Evolutionary conservation across 2,888 invertebrate species (phyloP).

Genomic region (Amitus sp.): DNA sequence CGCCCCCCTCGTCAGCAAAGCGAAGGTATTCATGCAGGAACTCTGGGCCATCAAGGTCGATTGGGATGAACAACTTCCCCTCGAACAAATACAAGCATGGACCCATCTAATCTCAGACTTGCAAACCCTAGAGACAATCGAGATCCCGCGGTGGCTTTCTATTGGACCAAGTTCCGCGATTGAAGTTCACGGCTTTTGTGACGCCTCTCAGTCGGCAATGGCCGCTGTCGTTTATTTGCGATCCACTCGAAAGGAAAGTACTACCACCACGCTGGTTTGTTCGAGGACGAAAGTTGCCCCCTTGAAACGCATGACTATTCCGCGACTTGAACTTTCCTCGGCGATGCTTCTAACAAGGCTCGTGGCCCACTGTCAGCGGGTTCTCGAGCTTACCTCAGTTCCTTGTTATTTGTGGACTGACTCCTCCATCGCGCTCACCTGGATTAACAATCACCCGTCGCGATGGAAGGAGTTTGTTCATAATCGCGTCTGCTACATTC

Average conservation of each 20-base stretch:
- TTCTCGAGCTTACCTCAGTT: neutral
- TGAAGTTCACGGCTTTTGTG: constrained; percentile 42
- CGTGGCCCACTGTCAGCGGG: neutral
- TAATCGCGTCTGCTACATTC: constrained; percentile 4
- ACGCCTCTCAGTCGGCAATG: constrained; percentile 38
- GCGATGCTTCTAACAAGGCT: neutral
- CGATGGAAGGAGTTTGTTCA: neutral
- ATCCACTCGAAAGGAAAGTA: neutral
- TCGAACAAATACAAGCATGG: neutral
- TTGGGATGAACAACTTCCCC: neutral
- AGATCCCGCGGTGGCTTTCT: constrained; percentile 27
- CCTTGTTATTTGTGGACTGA: constrained; percentile 38
- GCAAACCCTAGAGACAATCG: constrained; percentile 20
- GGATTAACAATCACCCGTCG: constrained; percentile 33
- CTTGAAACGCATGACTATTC: constrained; percentile 7
- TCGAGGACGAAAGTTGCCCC: constrained; percentile 22
- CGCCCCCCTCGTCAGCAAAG: too few species aligned
- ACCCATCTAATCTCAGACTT: neutral
- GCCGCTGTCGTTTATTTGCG: constrained; percentile 28
- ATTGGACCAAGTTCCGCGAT: constrained; percentile 7
- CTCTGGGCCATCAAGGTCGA: neutral
- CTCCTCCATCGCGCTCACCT: constrained; percentile 40
- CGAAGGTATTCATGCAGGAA: constrained; percentile 13
- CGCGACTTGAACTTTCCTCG: neutral
- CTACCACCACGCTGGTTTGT: neutral